phyloP scores from a whole-genome alignment of 2,888 invertebrate genomes.

The Alloplasta piceator region DNA sequence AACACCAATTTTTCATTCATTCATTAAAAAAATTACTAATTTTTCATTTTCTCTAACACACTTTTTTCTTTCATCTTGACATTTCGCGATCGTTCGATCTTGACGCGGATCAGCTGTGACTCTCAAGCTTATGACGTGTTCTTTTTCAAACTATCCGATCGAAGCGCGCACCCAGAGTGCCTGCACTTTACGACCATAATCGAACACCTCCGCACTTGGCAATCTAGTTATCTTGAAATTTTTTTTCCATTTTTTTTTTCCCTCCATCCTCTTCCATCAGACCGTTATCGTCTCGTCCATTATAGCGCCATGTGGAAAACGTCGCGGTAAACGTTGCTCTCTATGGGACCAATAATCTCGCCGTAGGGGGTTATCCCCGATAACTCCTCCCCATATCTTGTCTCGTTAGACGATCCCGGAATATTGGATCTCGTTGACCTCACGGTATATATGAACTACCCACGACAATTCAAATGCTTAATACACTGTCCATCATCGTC shows the following conservation, averaged over 20 bases:
- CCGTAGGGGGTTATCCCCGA: slow-evolving; percentile 4
- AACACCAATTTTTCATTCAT: too few species aligned
- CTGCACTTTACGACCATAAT: slow-evolving; percentile 46
- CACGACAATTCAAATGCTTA: slow-evolving; percentile 22
- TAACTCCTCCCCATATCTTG: slow-evolving; percentile 37
- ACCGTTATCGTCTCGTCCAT: not conserved
- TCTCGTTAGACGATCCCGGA: slow-evolving; percentile 40
- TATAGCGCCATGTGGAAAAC: slow-evolving; percentile 14
- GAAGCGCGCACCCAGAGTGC: slow-evolving; percentile 12
- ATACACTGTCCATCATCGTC: not conserved
- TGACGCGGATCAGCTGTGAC: not conserved
- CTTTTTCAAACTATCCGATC: not conserved
- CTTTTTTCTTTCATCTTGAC: too few species aligned
- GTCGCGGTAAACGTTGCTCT: not conserved
- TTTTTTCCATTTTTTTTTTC: not conserved
- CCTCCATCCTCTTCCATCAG: not conserved
- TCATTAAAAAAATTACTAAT: too few species aligned
- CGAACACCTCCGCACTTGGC: slow-evolving; percentile 26
- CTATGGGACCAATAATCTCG: not conserved
- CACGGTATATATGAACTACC: slow-evolving; percentile 21
- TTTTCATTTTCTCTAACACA: too few species aligned
- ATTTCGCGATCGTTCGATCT: not conserved
- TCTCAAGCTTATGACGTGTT: not conserved
- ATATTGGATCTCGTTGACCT: slow-evolving; percentile 24
- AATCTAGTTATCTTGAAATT: slow-evolving; percentile 38